Percentiles rank a stretch among this genome's conserved stretches.
Conservation (phyloP, 2,113 vertebrate genomes). For the Rhadina sibilatrix region DNA sequence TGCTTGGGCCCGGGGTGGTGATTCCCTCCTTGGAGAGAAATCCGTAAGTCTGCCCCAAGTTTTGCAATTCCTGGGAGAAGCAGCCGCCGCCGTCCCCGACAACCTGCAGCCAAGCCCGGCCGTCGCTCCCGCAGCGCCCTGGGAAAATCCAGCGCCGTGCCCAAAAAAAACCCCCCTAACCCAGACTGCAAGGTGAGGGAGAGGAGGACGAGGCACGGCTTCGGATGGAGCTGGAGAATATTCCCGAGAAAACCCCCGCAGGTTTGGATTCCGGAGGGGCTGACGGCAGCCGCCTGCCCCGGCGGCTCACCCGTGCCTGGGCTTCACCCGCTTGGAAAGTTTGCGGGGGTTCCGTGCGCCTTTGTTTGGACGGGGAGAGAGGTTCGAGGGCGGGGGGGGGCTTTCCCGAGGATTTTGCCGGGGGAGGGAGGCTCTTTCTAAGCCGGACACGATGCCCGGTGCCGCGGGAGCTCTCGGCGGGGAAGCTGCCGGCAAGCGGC, state of each 20-base stretch:
- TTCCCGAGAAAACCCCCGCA: neutral
- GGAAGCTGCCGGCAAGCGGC: neutral
- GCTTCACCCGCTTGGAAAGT: neutral
- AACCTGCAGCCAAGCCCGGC: slow-evolving; percentile 20
- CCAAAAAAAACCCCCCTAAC: neutral
- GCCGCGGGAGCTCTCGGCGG: neutral
- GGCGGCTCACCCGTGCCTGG: neutral
- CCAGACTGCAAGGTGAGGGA: neutral
- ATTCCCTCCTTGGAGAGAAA: neutral
- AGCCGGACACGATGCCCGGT: neutral
- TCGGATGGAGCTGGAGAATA: slow-evolving; percentile 19
- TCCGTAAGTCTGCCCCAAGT: neutral
- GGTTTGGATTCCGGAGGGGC: slow-evolving; percentile 9
- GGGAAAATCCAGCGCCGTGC: neutral
- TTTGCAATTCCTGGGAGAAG: slow-evolving; percentile 5
- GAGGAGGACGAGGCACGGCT: neutral
- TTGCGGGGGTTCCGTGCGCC: neutral
- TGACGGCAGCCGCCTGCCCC: neutral
- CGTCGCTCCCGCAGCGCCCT: neutral
- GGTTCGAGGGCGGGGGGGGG: too few relatives aligned
- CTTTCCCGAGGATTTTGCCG: neutral
- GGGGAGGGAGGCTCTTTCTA: neutral
- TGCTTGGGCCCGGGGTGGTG: neutral
- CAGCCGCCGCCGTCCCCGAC: neutral
- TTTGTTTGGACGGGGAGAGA: neutral